Base-by-base conservation (phyloP, 2,113 vertebrate species). In the Micronycteris hirsuta region DNA sequence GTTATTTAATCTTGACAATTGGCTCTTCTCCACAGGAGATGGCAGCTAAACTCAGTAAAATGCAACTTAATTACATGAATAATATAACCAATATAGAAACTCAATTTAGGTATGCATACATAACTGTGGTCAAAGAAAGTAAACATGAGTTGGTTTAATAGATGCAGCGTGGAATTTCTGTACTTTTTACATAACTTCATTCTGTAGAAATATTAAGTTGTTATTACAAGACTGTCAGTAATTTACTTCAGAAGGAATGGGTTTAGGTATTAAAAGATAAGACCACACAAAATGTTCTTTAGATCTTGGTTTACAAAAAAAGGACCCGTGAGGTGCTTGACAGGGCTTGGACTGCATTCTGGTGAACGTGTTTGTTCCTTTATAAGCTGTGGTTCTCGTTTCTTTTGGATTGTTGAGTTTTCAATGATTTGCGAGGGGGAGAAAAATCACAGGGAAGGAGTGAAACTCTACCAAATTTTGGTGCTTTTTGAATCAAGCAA, bases 81-180 rank as follows among this genome's bases (percentile, higher is more conserved):
- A 87, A 80, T 54, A 28, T 58, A 93, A 73, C n/a, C 77, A 74
- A 78, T 89, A 20, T 3, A 91, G 70, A 80, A 94, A n/a, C 31
- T 92, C 26, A 56, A 91, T 93, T 86, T 96, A 93, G 36, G 28
- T 5, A 45, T 56, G 19, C 61, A 63, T n/a, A 91, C 95, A 93
- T n/a, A 96, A 73, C 45, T 47, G 7, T 54, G 88, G 31, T 88
- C 83, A 93, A 97, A 94, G 16, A 43, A 89, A 95, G 5, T 43
- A 80, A 96, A 58, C 10, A 87, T 12, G 0, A 47, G 52, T 92
- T 82, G 45, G 54, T 96, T 97, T 83, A 97, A 94, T 76, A 97
- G 85, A 33, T 58, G 61, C 58, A 71, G 36, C 67, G 76, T 26
- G 45, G 26, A 70, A 26, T 73, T 43, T 16, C 31, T 6, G 1